Conservation (phyloP, 2,888 invertebrate genomes). For the Napeogenes inachia region DNA sequence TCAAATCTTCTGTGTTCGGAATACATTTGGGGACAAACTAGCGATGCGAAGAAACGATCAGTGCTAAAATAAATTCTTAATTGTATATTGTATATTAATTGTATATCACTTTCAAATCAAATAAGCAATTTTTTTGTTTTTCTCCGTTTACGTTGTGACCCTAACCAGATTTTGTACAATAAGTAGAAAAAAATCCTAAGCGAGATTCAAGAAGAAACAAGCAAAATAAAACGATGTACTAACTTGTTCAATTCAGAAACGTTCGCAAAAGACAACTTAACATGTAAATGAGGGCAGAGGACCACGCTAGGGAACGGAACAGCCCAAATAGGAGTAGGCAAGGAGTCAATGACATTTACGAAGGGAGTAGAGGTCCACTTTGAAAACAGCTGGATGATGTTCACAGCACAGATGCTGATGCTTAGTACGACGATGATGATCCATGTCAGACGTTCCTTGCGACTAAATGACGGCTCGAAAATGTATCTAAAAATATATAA, state of each 20-base stretch:
- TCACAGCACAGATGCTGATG: conserved; percentile 57
- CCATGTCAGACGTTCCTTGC: conserved; percentile 60
- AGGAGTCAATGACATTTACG: conserved; percentile 68
- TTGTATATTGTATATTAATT: not conserved
- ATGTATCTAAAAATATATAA: conserved; percentile 51
- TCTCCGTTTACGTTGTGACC: no score
- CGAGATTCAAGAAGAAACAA: not conserved
- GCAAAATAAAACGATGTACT: conserved; percentile 31
- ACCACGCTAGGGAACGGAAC: conserved; percentile 70
- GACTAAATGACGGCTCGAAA: conserved; percentile 63
- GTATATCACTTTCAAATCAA: no score
- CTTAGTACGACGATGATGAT: conserved; percentile 59
- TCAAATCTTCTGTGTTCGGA: conserved; percentile 39
- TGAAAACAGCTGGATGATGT: conserved; percentile 59
- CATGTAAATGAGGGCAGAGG: conserved; percentile 64
- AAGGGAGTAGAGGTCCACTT: conserved; percentile 68
- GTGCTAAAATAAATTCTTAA: conserved; percentile 38
- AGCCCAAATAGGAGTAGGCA: conserved; percentile 68
- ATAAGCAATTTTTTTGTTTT: not conserved
- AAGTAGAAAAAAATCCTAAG: no score
- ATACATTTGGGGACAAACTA: conserved; percentile 60
- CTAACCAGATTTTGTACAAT: no score
- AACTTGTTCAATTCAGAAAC: conserved; percentile 54
- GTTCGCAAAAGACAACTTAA: conserved; percentile 56
- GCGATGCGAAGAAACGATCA: conserved; percentile 59